Evolutionary conservation across 2,888 invertebrate species (phyloP).

Genomic region (Disparrhopalites patrizii): DNA sequence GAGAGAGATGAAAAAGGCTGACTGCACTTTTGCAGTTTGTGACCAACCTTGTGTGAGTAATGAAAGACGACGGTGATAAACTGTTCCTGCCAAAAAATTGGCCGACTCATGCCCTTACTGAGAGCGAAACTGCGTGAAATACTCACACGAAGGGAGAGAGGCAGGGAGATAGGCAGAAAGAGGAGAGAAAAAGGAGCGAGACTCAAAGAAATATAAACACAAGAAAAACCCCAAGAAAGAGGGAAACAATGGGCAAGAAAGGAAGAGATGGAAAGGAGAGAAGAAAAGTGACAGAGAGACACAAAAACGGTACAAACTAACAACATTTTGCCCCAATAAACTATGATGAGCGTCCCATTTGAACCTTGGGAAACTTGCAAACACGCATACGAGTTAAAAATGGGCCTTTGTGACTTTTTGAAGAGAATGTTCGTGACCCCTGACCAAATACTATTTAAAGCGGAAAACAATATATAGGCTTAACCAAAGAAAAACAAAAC

Average conservation of each 20-base stretch:
- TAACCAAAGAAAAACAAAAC: too few relatives aligned
- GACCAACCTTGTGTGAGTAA: slow-evolving; percentile 19
- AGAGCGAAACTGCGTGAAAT: neutral
- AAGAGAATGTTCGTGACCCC: neutral
- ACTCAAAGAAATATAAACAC: neutral
- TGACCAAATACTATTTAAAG: neutral
- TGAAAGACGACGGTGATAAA: slow-evolving; percentile 27
- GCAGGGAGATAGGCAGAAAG: neutral
- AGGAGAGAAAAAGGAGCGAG: neutral
- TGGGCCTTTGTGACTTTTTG: neutral
- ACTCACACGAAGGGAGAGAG: neutral
- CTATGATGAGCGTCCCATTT: too few relatives aligned
- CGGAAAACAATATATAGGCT: neutral
- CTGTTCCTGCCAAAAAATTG: slow-evolving; percentile 21
- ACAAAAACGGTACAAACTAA: neutral
- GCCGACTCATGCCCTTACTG: neutral
- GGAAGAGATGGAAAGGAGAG: neutral
- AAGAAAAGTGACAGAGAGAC: too few relatives aligned
- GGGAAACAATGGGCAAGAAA: too few relatives aligned
- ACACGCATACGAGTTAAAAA: neutral
- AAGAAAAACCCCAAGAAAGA: too few relatives aligned
- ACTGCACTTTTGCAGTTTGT: slow-evolving; percentile 11
- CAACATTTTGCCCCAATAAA: too few relatives aligned
- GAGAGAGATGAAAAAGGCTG: neutral
- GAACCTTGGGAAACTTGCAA: neutral